Base-by-base conservation (phyloP, 2,888 invertebrate genomes). In the Lymantria dispar region DNA sequence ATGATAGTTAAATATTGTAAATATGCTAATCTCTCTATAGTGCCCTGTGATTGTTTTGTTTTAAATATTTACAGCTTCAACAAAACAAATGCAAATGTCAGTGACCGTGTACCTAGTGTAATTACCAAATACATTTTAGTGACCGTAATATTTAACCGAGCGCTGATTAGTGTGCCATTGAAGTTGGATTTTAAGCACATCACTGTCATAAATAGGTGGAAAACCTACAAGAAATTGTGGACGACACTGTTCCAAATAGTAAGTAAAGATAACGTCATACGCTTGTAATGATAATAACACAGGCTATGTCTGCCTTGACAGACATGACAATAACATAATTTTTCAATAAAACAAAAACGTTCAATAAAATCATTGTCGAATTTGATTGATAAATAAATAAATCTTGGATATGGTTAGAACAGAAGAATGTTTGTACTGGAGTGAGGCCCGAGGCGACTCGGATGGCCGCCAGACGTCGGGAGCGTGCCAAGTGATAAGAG, bases 401-500 rank as follows among this genome's bases (percentile, higher is more conserved):
- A 62, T 67, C 66, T 64, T 70, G 63, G 67, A 68, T 72, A 69
- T 63, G 64, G 60, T 58, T 68, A 72, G 72, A 62, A 49, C 54
- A 61, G 53, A 80, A 82, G 77, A 79, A 82, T 83, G 80, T 83
- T 83, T 79, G 76, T 76, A 71, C 71, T 81, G 72, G 72, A 74
- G 75, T 80, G 82, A 80, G 80, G 81, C 81, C 79, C 79, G 79
- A 78, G 80, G 78, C 80, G 74, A 78, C 68, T 76, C 77, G 78
- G 79, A 73, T 78, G 80, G 78, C 77, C 80, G 85, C 86, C 86
- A 86, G 88, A 87, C 88, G 80, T 80, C 83, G 87, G 82, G 86
- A 89, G 84, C 89, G 87, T 90, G 90, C 90, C 90, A 90, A 91
- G 89, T 90, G 90, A 91, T 91, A 91, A 91, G 89, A 87, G 83